Evolutionary conservation across 2,797 vertebrate species (phyloP).

Genomic region (Basileuterus tristriatus): DNA sequence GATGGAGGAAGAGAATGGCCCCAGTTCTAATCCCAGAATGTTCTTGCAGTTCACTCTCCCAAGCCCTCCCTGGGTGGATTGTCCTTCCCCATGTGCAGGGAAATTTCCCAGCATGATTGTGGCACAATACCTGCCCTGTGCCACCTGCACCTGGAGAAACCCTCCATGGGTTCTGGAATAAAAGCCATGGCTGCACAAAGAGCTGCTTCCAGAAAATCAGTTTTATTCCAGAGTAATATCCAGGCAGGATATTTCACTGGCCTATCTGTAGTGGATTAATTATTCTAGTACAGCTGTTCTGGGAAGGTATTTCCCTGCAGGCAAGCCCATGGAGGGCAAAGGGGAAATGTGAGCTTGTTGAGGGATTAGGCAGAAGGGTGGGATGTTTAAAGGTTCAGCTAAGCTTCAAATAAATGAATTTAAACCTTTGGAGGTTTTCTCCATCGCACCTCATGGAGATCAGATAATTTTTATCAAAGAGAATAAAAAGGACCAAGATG

Average conservation of each 20-base stretch:
- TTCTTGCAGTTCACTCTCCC: background rate
- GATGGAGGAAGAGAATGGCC: background rate
- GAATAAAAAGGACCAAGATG: background rate
- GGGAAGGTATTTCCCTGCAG: slow-evolving; percentile 46
- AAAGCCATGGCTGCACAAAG: background rate
- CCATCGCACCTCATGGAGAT: background rate
- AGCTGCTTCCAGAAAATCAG: background rate
- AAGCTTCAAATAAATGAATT: slow-evolving; percentile 20
- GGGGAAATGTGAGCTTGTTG: slow-evolving; percentile 30
- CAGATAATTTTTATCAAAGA: background rate
- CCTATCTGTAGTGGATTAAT: background rate
- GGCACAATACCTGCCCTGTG: background rate
- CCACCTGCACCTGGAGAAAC: background rate
- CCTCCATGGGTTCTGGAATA: background rate
- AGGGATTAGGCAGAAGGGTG: slow-evolving; percentile 26
- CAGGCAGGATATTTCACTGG: background rate
- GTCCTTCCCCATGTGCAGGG: background rate
- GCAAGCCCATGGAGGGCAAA: background rate
- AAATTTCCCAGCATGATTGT: background rate
- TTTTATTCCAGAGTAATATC: background rate
- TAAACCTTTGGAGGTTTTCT: slow-evolving; percentile 20
- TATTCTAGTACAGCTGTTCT: slow-evolving; percentile 26
- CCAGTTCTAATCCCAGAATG: background rate
- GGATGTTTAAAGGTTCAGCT: slow-evolving; percentile 24
- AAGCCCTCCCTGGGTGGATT: background rate